Evolutionary conservation across 2,888 invertebrate species (phyloP).

Genomic region (Neoscelio sp.): DNA sequence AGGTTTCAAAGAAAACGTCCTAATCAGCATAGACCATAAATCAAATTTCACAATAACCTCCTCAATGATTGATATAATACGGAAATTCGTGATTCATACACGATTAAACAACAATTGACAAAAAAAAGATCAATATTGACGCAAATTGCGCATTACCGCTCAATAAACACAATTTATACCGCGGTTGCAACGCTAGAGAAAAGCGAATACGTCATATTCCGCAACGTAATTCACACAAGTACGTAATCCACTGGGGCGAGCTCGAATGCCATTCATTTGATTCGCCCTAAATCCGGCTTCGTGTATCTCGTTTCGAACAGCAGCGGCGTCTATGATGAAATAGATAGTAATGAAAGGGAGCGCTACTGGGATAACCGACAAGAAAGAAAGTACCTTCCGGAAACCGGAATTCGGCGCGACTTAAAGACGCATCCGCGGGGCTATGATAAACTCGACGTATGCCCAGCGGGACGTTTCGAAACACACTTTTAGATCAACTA

Average conservation of each 20-base stretch:
- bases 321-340: constrained; percentile 52
- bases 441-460: constrained; percentile 29
- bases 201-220: constrained; percentile 49
- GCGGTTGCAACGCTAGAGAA: constrained; percentile 1
- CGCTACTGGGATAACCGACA: constrained; percentile 45
- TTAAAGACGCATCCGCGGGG: constrained; percentile 74
- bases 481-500: neutral
- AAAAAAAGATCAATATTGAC: constrained; percentile 48
- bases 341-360: constrained; percentile 61
- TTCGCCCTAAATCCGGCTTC: constrained; percentile 77
- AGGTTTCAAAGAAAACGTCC: neutral
- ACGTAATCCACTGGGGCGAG: constrained; percentile 49
- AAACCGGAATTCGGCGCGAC: constrained; percentile 80
- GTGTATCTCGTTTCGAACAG: constrained; percentile 63
- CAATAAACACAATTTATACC: constrained; percentile 48
- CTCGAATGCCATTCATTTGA: constrained; percentile 74
- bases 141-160: constrained; percentile 39
- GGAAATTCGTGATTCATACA: constrained; percentile 21
- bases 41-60: constrained; percentile 19
- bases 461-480: neutral
- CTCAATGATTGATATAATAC: constrained; percentile 30
- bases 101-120: constrained; percentile 38
- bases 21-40: constrained; percentile 37
- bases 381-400: constrained; percentile 74
- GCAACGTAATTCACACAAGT: constrained; percentile 33